Evolutionary conservation across 2,888 invertebrate species (phyloP).

Genomic region (Ephialtes manifestator): DNA sequence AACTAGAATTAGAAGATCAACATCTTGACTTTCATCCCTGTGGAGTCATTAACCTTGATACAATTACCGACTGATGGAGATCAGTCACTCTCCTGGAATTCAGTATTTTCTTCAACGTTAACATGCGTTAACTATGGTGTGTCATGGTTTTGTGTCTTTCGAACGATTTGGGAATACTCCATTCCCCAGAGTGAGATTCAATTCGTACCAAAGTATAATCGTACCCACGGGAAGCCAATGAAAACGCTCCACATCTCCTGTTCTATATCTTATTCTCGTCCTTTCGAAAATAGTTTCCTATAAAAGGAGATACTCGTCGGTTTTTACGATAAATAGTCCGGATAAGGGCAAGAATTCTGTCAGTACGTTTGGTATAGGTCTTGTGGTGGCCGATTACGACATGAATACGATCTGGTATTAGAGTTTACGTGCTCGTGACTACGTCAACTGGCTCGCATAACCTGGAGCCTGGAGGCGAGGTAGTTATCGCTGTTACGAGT

Average conservation of each 20-base stretch:
- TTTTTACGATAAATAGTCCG: conserved; percentile 38
- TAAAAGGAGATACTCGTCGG: background rate
- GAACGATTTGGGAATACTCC: background rate
- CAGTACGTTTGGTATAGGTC: conserved; percentile 22
- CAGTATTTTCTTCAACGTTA: background rate
- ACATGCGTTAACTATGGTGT: background rate
- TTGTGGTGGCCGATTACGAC: conserved; percentile 47
- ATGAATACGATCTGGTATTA: conserved; percentile 24
- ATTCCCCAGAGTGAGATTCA: conserved; percentile 3
- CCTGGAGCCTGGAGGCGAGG: conserved; percentile 55
- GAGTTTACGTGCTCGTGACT: conserved; percentile 57
- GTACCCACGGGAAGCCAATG: conserved; percentile 1
- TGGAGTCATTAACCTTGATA: conserved; percentile 49
- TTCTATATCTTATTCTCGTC: background rate
- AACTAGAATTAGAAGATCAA: conserved; percentile 2
- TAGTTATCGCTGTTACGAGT: conserved; percentile 41
- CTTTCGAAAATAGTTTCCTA: background rate
- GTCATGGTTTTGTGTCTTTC: background rate
- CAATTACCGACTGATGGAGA: background rate
- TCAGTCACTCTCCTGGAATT: background rate
- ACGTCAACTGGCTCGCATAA: conserved; percentile 48
- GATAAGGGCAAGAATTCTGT: conserved; percentile 51
- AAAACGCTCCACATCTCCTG: background rate
- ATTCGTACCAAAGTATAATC: background rate
- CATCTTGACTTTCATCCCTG: conserved; percentile 38